phyloP scores from a whole-genome alignment of 1,140 invertebrate species.

The Cotesia glomerata region DNA sequence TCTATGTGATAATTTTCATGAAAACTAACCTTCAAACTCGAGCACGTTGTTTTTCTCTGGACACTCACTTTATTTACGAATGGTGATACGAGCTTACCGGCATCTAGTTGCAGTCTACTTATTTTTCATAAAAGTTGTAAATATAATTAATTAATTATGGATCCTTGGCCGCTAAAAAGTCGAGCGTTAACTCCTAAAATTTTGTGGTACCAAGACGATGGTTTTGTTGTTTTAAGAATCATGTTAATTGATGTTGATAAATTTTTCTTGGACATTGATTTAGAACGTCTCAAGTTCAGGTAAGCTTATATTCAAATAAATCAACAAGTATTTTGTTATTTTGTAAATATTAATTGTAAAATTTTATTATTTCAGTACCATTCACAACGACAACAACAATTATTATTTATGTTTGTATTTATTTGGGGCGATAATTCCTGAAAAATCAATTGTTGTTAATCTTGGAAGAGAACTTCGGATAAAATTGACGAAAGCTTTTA shows the following conservation, averaged over 20 bases:
- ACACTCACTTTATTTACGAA: too few relatives aligned
- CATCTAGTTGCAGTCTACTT: too few relatives aligned
- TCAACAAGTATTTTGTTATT: neutral
- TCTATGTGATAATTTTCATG: too few relatives aligned
- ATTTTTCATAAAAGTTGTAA: neutral
- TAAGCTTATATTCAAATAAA: slow-evolving; percentile 31
- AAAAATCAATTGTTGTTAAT: slow-evolving; percentile 47
- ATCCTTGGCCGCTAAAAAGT: slow-evolving; percentile 35
- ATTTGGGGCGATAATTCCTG: slow-evolving; percentile 52
- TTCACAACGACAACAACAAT: slow-evolving; percentile 30
- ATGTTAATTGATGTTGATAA: slow-evolving; percentile 48
- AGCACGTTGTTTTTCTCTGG: too few relatives aligned
- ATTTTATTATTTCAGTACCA: slow-evolving; percentile 45
- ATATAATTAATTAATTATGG: slow-evolving; percentile 14
- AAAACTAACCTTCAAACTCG: too few relatives aligned
- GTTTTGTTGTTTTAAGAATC: slow-evolving; percentile 45
- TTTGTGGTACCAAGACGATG: slow-evolving; percentile 55
- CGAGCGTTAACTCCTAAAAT: slow-evolving; percentile 43
- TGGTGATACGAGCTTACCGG: too few relatives aligned
- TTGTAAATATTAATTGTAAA: neutral
- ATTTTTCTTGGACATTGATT: slow-evolving; percentile 46
- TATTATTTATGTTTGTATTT: slow-evolving; percentile 50
- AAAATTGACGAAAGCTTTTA: slow-evolving; percentile 48
- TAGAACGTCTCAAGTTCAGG: slow-evolving; percentile 51
- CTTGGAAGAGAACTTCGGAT: slow-evolving; percentile 53